Evolutionary conservation across 2,888 invertebrate species (phyloP).

Genomic region (Sylvicola fuscatus): DNA sequence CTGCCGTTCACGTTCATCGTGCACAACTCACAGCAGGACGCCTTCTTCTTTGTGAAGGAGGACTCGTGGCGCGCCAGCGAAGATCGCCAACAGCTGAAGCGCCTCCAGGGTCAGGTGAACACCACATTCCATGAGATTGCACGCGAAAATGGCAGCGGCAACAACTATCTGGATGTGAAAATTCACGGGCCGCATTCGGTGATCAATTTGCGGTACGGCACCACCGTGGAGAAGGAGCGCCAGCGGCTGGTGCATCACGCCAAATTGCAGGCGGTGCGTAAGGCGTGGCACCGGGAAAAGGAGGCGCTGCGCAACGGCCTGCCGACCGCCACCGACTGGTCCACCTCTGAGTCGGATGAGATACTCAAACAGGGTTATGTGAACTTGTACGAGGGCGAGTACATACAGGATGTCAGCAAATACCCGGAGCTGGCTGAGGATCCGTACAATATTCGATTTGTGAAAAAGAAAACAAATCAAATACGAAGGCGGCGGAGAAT

Average conservation of each 20-base stretch:
- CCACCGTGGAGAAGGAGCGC: conserved; percentile 73
- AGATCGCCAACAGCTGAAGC: conserved; percentile 71
- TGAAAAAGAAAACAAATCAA: conserved; percentile 55
- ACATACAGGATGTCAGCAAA: conserved; percentile 70
- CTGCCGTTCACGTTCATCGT: conserved; percentile 74
- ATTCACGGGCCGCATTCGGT: conserved; percentile 81
- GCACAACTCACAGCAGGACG: conserved; percentile 75
- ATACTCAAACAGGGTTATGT: conserved; percentile 67
- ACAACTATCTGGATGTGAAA: conserved; percentile 66
- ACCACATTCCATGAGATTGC: conserved; percentile 73
- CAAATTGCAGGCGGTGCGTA: conserved; percentile 63
- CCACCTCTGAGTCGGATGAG: conserved; percentile 71
- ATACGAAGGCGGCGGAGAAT: conserved; percentile 46
- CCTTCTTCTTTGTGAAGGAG: conserved; percentile 85
- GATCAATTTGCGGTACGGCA: conserved; percentile 86
- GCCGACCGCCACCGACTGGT: conserved; percentile 66
- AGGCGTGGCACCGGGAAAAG: conserved; percentile 85
- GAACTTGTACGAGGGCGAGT: conserved; percentile 74
- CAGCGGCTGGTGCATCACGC: conserved; percentile 81
- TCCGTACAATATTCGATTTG: conserved; percentile 82
- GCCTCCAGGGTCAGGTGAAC: conserved; percentile 77
- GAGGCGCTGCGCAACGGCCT: conserved; percentile 62
- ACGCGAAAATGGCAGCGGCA: conserved; percentile 47
- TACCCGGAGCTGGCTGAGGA: conserved; percentile 92
- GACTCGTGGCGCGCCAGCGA: conserved; percentile 77